Evolutionary conservation across 2,797 vertebrate genomes (phyloP), one percentile per base, ranked within the genome.

Genomic region (Macropodus opercularis): DNA sequence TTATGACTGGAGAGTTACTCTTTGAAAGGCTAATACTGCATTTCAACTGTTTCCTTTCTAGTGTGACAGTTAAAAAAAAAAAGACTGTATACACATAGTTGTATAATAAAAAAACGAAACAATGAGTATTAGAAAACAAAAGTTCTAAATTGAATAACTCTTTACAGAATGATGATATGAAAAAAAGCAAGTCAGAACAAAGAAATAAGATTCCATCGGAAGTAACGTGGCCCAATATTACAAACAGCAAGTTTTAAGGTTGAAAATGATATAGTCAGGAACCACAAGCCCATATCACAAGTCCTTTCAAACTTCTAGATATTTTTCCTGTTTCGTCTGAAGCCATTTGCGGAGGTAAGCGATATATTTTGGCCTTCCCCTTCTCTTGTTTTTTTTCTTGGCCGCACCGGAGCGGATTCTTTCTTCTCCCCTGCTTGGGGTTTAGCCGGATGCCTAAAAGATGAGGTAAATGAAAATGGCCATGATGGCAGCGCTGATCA

Each of bases 401-500:
- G 54, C 79, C 24, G 17, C 78, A 29, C 50, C 12, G 69, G 61
- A 69, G 72, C 72, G 14, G 14, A 53, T 55, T 73, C 68, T 59
- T 70, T 78, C 66, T 75, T 73, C 55, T 60, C 71, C 63, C 61
- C 52, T 24, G 27, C 48, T 51, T 8, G 57, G 67, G 39, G 51
- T 17, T 36, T 47, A 32, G 61, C 69, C 3, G 1, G 6, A 32
- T 1, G 34, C 69, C 86, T 71, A 78, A 24, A 90, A 76, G 77
- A 96, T 83, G 46, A 86, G 84, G 0, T 91, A 92, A 57, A 59
- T 91, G 89, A 99, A 95, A 61, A 99, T 48, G 0, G 96, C 97
- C 98, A 99, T 99, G 72, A 98, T 93, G 71, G 92, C 96, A 0
- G 98, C 96, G 0, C 97, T 99, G 89, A 99, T 96, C 50, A 99